phyloP scores from a whole-genome alignment of 2,888 invertebrate genomes.

The Dexiosoma caninum region DNA sequence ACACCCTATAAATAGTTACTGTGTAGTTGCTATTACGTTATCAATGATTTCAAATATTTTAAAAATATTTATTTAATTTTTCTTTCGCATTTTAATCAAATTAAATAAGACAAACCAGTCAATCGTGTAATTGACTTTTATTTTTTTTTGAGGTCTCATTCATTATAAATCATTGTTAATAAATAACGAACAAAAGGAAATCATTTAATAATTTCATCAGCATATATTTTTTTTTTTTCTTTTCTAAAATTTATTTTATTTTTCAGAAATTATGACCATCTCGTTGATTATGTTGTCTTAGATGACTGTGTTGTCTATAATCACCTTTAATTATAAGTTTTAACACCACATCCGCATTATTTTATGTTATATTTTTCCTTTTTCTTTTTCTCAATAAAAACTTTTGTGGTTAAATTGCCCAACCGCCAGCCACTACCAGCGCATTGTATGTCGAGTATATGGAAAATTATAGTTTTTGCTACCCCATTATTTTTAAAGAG shows the following conservation, averaged over 20 bases:
- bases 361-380: conserved; percentile 5
- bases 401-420: no score
- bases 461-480: not conserved
- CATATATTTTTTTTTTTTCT: not conserved
- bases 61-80: conserved; percentile 42
- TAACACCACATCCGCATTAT: conserved; percentile 56
- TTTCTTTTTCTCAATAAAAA: not conserved
- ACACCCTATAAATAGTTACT: no score
- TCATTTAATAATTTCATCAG: conserved; percentile 41
- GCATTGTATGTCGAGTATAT: not conserved
- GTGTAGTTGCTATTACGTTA: not conserved
- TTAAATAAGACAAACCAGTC: conserved; percentile 15
- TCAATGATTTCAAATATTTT: conserved; percentile 5
- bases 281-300: conserved; percentile 10
- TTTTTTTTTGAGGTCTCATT: not conserved
- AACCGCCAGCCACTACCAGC: not conserved
- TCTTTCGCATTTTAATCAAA: not conserved
- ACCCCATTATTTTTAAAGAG: not conserved
- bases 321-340: conserved; percentile 54
- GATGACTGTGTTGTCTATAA: conserved; percentile 46
- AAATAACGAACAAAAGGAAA: not conserved
- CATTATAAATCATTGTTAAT: not conserved
- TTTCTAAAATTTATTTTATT: no score
- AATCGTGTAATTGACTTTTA: conserved; percentile 6
- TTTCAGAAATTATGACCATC: not conserved